Percentiles rank a stretch among this genome's conserved stretches.
phyloP scores from a whole-genome alignment of 2,797 vertebrate species.

The Scarus forsteni region DNA sequence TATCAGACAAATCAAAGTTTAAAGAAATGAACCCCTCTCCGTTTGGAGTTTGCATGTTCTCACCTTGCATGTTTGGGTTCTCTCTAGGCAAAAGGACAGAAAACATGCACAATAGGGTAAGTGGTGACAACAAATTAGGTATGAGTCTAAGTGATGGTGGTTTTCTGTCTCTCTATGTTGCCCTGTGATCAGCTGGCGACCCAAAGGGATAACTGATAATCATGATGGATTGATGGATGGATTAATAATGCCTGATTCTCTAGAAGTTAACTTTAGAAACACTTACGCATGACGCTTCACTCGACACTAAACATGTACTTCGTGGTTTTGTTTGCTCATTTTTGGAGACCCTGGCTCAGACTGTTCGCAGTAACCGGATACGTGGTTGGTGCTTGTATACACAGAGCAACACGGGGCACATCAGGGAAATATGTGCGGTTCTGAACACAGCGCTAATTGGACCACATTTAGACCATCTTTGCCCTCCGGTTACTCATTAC shows the following conservation, averaged over 20 bases:
- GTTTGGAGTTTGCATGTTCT: no score
- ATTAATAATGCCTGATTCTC: constrained; percentile 5
- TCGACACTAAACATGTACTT: constrained; percentile 26
- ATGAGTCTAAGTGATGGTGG: no score
- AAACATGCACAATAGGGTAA: no score
- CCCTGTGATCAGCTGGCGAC: no score
- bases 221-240: no score
- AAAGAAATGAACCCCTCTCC: no score
- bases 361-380: constrained; percentile 31
- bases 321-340: constrained; percentile 14
- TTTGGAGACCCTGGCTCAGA: constrained; percentile 23
- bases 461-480: constrained; percentile 71
- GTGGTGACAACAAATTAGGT: no score
- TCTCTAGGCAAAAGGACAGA: no score
- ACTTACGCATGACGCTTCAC: background rate
- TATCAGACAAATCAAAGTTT: no score
- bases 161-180: no score
- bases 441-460: constrained; percentile 76
- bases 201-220: no score
- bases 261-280: background rate
- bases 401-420: constrained; percentile 56
- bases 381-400: constrained; percentile 48
- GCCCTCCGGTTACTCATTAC: constrained; percentile 71
- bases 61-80: no score
- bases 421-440: constrained; percentile 61